Evolutionary conservation across 2,888 invertebrate genomes (phyloP), one percentile per base, ranked within the genome.

Genomic region (Eurois occulta): DNA sequence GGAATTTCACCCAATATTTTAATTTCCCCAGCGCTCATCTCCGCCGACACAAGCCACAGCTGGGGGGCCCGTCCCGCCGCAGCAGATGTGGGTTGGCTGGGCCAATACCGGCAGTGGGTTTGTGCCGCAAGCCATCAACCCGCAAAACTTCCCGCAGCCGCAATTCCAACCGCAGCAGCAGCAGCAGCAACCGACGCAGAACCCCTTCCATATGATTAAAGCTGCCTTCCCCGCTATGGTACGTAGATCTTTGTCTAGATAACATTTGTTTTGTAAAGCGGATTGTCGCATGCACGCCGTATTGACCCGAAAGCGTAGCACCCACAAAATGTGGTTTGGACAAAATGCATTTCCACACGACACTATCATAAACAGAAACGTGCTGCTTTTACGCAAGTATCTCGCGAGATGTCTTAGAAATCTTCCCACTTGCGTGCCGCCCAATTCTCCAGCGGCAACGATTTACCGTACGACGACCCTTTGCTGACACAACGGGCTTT

Each of bases 181-280:
- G 41, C 80, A 72, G 38, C 84, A 79, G 43, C 87, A 85, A 43
- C 83, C 85, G 24, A 48, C 91, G 1, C 87, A 88, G 60, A 96
- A 96, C 86, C 96, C 96, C 0, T 90, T 92, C 78, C 91, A 91
- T 0, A 86, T 95, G 91, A 90, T 96, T 41, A 90, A 93, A 70
- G 92, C 92, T 41, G 94, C 95, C 0, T 96, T 96, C 87, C 95
- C 96, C 0, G 92, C 88, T 55, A 82, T 96, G 92, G 96, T 96
- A 35, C 88, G 93, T 55, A 86, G 18, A 0, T 66, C 5, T 24
- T 8, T 48, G n/a, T n/a, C 5, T n/a, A 16, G 3, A n/a, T 38
- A 24, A 21, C 10, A 32, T 24, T 13, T 13, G 38, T 38, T 64
- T 11, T 62, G 35, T 35, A 4, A 62, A 21, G 62, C 10, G 32